Base-by-base conservation (phyloP, 2,888 invertebrate species). In the Physocephala rufipes region DNA sequence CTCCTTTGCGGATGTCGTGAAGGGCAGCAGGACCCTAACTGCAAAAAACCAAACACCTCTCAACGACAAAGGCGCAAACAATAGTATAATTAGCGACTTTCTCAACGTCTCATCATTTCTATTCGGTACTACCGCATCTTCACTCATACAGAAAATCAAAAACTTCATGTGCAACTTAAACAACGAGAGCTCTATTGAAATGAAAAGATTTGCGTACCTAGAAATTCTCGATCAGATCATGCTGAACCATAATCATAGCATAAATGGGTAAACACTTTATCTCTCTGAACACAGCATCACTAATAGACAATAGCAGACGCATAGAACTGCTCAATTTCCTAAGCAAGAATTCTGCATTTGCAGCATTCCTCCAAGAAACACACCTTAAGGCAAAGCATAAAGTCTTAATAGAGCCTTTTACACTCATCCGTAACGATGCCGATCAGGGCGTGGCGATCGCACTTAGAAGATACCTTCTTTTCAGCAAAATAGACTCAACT, bases 241-340 rank as follows among this genome's bases (percentile, higher is more conserved):
- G 0, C 19, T 55, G 4, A 12, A 9, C 24, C 9, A 21, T 24
- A 55, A 55, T 55, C 21, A 9, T 2, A 21, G 5, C 13, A 2
- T 24, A 21, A 55, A 55, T 55, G 53, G 19, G 21, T 55, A 55
- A 55, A 3, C 26, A 65, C 24, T 30, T 51, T 15, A 19, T 65
- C 9, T 26, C 64, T 1, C 53, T 66, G n/a, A 51, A 66, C 4
- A 36, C 36, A 19, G 47, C 53, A 1, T 66, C 65, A 4, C n/a
- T 67, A 45, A 58, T 67, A 26, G 28, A 58, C n/a, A n/a, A 67
- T n/a, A 67, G 59, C 58, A 59, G 61, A 47, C 43, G 49, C 15
- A 61, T 67, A 13, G 28, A 61, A 9, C 53, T 65, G 2, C 28
- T 58, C 12, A 58, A 58, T 13, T 26, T 58, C 5, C 28, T 24